Conservation (phyloP, 1,140 invertebrate genomes). For the Plectrocnemia conspersa region DNA sequence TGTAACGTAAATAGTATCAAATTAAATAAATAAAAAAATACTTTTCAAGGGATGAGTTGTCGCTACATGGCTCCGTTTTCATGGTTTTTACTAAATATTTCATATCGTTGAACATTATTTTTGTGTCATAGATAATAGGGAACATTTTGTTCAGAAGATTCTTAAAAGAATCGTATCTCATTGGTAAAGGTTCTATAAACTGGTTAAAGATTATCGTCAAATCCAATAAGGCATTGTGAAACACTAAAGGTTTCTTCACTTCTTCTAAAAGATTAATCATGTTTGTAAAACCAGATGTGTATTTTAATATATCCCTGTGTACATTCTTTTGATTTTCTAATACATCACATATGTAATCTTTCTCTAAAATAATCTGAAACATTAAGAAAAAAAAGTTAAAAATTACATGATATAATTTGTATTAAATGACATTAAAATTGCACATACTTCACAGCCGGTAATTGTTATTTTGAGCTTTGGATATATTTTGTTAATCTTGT, state of each 20-base stretch:
- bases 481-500: slow-evolving; percentile 18
- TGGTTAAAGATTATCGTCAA: slow-evolving; percentile 66
- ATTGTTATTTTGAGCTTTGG: slow-evolving; percentile 15
- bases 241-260: slow-evolving; percentile 65
- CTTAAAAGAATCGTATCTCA: slow-evolving; percentile 63
- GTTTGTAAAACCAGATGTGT: slow-evolving; percentile 62
- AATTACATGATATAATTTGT: too few species aligned
- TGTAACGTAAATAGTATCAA: slow-evolving; percentile 1
- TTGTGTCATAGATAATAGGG: slow-evolving; percentile 69
- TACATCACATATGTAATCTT: slow-evolving; percentile 33
- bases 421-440: slow-evolving; percentile 33
- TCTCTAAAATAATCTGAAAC: slow-evolving; percentile 23
- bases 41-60: slow-evolving; percentile 49
- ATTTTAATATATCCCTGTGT: slow-evolving; percentile 47
- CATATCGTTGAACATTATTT: slow-evolving; percentile 60
- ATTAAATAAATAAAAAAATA: slow-evolving; percentile 27
- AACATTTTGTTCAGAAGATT: slow-evolving; percentile 58
- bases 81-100: slow-evolving; percentile 42
- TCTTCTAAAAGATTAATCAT: slow-evolving; percentile 58
- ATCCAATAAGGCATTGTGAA: slow-evolving; percentile 71
- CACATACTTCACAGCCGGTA: slow-evolving; percentile 20
- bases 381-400: slow-evolving; percentile 15
- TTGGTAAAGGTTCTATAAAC: slow-evolving; percentile 65
- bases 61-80: slow-evolving; percentile 54
- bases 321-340: too few species aligned